Percentiles rank a stretch among this genome's conserved stretches.
Evolutionary conservation across 2,113 vertebrate species (phyloP).

Genomic region (Picathartes gymnocephalus): DNA sequence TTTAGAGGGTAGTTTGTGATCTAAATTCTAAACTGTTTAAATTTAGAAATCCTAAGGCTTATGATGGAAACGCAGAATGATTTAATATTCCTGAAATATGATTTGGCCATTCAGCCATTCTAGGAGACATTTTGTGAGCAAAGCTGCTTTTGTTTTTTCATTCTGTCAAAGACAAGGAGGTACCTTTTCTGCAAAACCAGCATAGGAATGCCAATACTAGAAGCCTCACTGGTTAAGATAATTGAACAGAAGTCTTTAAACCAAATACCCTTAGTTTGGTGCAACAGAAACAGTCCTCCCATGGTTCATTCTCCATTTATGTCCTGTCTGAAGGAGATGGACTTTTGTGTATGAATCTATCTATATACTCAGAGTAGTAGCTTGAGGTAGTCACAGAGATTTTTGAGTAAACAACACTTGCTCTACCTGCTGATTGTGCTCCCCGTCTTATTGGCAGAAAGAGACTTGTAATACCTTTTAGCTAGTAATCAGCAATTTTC

Average conservation of each 20-base stretch:
- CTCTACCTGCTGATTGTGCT: background rate
- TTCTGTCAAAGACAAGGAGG: background rate
- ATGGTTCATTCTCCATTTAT: background rate
- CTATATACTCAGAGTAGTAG: background rate
- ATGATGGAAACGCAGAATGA: background rate
- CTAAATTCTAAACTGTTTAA: background rate
- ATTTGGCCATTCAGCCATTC: background rate
- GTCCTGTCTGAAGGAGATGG: background rate
- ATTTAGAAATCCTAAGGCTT: background rate
- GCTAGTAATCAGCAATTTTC: background rate
- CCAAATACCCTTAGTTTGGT: background rate
- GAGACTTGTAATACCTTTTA: background rate
- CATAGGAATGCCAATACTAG: background rate
- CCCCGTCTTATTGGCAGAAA: background rate
- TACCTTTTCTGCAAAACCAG: background rate
- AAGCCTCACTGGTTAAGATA: background rate
- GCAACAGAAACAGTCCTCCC: background rate
- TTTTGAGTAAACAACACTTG: background rate
- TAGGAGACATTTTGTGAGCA: background rate
- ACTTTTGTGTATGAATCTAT: background rate
- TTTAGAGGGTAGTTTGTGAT: background rate
- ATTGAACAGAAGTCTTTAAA: background rate
- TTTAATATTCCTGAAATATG: background rate
- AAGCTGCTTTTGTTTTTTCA: background rate
- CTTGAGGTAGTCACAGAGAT: background rate